Evolutionary conservation across 2,113 vertebrate species (phyloP).

Genomic region (Ochotona princeps): DNA sequence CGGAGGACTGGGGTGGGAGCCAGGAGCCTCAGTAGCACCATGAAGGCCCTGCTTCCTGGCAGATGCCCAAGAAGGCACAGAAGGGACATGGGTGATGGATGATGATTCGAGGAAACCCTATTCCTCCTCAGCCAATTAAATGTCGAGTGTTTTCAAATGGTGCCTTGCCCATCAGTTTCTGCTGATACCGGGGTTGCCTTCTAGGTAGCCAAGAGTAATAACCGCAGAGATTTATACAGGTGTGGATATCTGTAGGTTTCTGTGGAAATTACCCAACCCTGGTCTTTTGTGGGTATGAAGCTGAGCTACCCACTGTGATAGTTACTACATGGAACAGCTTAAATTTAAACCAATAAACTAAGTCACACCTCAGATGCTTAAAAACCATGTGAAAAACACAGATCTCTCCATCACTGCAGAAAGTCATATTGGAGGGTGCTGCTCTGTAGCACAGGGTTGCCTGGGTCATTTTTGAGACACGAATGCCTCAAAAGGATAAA

Average conservation of each 20-base stretch:
- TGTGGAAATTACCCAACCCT: background rate
- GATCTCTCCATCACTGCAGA: background rate
- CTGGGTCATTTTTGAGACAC: background rate
- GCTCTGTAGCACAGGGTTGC: background rate
- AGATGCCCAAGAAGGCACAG: background rate
- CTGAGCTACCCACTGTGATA: background rate
- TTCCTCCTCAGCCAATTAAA: slow-evolving; percentile 12
- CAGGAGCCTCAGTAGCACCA: background rate
- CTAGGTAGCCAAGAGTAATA: background rate
- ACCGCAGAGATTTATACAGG: background rate
- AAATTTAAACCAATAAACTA: slow-evolving; percentile 18
- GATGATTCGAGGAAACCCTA: background rate
- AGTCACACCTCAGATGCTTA: background rate
- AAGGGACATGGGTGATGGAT: background rate
- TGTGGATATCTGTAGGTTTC: background rate
- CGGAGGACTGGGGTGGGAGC: background rate
- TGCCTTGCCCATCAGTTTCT: background rate
- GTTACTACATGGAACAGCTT: background rate
- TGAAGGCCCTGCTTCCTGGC: background rate
- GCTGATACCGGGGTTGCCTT: background rate
- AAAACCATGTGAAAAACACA: background rate
- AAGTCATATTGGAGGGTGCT: background rate
- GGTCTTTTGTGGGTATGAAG: background rate
- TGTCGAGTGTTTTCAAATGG: background rate
- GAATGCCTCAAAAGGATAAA: background rate